These are phyloP conservation scores for Donacobius atricapilla DNA, from an alignment of 2,113 vertebrate species.

Conservation along the genomic window DNA sequence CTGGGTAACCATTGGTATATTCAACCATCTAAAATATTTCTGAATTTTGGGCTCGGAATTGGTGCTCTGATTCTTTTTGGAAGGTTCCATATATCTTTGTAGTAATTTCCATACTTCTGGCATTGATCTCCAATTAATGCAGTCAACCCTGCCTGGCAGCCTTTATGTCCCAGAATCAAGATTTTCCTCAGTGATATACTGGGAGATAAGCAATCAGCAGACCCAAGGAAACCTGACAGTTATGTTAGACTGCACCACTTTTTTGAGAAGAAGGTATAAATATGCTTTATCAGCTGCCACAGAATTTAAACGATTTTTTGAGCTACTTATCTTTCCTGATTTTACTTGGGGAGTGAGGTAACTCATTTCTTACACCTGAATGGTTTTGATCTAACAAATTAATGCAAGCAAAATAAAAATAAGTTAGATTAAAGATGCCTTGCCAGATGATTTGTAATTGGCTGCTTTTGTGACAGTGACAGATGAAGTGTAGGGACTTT, in stretches of 20 bases:
- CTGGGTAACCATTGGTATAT: not conserved
- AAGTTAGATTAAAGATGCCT: not conserved
- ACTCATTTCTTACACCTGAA: not conserved
- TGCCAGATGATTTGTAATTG: conserved; percentile 5
- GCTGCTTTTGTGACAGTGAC: not conserved
- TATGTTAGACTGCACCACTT: not conserved
- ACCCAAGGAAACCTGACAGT: not conserved
- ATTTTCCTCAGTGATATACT: not conserved
- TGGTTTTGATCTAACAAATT: not conserved
- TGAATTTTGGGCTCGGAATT: not conserved
- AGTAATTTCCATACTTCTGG: not conserved
- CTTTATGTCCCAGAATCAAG: not conserved
- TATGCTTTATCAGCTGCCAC: not conserved
- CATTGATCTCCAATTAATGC: not conserved
- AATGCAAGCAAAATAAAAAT: not conserved
- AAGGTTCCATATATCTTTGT: not conserved
- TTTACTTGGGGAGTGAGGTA: not conserved
- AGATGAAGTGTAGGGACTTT: not conserved
- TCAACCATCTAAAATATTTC: not conserved
- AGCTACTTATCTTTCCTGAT: not conserved
- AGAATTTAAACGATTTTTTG: not conserved
- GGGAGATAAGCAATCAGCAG: not conserved
- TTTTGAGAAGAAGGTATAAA: not conserved
- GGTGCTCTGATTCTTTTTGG: not conserved
- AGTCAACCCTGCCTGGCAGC: not conserved